A percentile compares a stretch with the other conserved stretches of the same genome.
Evolutionary conservation across 2,113 vertebrate species (phyloP).

Genomic region (Neolamprologus falcicula): DNA sequence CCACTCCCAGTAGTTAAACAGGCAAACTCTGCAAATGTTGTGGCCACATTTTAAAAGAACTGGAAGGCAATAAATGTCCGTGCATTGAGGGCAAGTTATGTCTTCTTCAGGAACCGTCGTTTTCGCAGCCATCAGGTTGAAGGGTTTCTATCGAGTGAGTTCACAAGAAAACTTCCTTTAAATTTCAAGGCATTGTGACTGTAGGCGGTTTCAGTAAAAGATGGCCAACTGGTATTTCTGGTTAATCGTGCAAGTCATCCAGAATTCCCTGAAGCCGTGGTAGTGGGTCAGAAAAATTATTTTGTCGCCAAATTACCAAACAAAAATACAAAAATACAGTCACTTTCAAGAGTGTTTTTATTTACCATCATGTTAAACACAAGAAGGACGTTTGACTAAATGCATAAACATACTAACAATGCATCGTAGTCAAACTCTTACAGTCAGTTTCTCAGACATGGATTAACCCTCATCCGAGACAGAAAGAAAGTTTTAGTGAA

Average conservation of each 20-base stretch:
- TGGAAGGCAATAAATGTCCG: slow-evolving; percentile 8
- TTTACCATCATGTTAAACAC: slow-evolving; percentile 23
- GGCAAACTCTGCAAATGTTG: slow-evolving; percentile 50
- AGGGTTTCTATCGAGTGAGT: neutral
- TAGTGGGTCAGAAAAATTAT: neutral
- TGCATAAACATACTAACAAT: slow-evolving; percentile 48
- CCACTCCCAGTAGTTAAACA: slow-evolving; percentile 55
- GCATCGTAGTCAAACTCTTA: slow-evolving; percentile 9
- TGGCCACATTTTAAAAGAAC: slow-evolving; percentile 55
- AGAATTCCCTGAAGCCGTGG: neutral
- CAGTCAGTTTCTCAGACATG: neutral
- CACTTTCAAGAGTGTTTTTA: slow-evolving; percentile 29
- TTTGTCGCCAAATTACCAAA: neutral
- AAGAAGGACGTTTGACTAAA: slow-evolving; percentile 5
- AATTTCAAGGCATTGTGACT: neutral
- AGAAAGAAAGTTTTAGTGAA: neutral
- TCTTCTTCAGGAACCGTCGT: neutral
- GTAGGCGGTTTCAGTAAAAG: neutral
- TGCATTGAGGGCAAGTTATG: slow-evolving; percentile 54
- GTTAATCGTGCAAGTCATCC: neutral
- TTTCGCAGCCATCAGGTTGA: neutral
- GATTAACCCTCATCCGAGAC: neutral
- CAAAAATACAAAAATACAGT: neutral
- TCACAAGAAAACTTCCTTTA: neutral
- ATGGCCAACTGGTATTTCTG: slow-evolving; percentile 33